Evolutionary conservation across 2,113 vertebrate genomes (phyloP), one percentile per base, ranked within the genome.

Genomic region (Cariama cristata): DNA sequence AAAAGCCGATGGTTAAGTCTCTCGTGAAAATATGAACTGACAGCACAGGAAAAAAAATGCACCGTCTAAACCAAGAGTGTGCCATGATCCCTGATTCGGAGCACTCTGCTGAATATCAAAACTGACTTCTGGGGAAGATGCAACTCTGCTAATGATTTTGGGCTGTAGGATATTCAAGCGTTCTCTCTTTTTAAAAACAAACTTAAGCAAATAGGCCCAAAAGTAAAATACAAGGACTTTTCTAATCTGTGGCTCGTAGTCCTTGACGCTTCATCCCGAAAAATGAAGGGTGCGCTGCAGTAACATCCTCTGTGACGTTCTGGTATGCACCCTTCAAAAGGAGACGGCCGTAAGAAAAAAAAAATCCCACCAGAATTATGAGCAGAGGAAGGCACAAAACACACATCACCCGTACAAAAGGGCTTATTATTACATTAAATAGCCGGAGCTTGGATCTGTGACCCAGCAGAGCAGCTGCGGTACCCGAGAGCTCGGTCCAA

Each of bases 221-320:
- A 49, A 40, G n/a, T 20, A 82, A 72, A 80, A n/a, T 3, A 28
- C 9, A 30, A 47, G 14, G 35, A 10, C 4, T 35, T 59, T 17
- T 21, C 66, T 55, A 21, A 8, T 22, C 60, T 23, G 13, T 35
- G 10, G 10, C 28, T 64, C 12, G 4, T 12, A 28, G 40, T 5
- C 67, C 73, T 67, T 62, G 11, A 30, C 10, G 6, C 20, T 7
- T 38, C 45, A 30, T 6, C 33, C n/a, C 23, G 15, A 67, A 71
- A 42, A 33, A 30, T 0, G 4, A 45, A 19, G 18, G 33, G 3
- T 8, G 1, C 9, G 10, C 24, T 8, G 23, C 44, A 38, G 44
- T 3, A 24, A 4, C 26, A 13, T 7, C 45, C 40, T 59, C 53
- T 2, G 8, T 1, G 4, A 3, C 4, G 35, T 3, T 64, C 44